Base-by-base conservation (phyloP, 2,888 invertebrate genomes). In the Macropis europaea region DNA sequence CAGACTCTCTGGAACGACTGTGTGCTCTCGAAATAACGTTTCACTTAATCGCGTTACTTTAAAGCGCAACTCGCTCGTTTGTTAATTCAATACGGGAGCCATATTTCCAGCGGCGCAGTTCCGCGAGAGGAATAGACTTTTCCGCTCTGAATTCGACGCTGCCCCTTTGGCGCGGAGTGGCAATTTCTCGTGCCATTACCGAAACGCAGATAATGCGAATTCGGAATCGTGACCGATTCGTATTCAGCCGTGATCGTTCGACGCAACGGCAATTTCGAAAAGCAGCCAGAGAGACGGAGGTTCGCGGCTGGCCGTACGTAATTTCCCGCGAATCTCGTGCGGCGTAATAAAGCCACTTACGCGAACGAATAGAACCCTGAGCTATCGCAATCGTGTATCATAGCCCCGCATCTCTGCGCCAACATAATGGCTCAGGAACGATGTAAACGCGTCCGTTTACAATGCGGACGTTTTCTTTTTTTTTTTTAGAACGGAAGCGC, bases 271-370 rank as follows among this genome's bases (percentile, higher is more conserved):
- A 52, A 71, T 77, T 77, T 67, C 67, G 63, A 60, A 77, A 77
- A 67, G 75, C 45, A 47, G 5, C 11, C 15, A n/a, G 53, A 38
- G 54, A 36, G 38, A n/a, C n/a, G n/a, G 28, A 3, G 36, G 48
- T n/a, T 24, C 36, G 53, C 43, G 69, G 11, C 47, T n/a, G 50
- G 45, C 50, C 45, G 67, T 26, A n/a, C 48, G 74, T 74, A 76
- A 79, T 79, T 79, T 74, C 45, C 34, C 48, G 56, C 34, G 47
- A 64, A 62, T 71, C 71, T 47, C 71, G 76, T 9, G 62, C 13
- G 48, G 76, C 73, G 67, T 79, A 79, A 74, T 79, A 76, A 78
- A 62, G 68, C 66, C 61, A 64, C 67, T 75, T 63, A 50, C 53
- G 38, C 32, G 47, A 15, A 54, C 59, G 72, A n/a, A 63, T 66